These are phyloP conservation scores for Zaprionus davidi DNA, from an alignment of 1,140 invertebrate species.

Conservation along the genomic window DNA sequence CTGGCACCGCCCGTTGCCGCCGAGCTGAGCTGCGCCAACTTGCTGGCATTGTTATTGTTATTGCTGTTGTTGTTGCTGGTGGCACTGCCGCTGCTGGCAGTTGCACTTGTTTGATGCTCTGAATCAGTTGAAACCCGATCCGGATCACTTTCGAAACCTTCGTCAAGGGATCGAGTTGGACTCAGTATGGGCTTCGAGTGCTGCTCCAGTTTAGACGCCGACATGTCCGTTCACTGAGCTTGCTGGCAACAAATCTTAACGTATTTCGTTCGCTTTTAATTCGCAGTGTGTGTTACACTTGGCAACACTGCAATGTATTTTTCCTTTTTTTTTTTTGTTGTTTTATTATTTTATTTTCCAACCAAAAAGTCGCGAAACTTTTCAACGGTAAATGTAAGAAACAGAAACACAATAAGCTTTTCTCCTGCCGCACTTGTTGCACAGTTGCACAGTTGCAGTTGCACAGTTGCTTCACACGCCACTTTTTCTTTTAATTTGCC, in stretches of 20 bases:
- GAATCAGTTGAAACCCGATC: conserved; percentile 84
- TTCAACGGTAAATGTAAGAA: conserved; percentile 25
- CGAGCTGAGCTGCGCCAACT: conserved; percentile 78
- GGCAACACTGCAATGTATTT: conserved; percentile 33
- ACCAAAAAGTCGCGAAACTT: conserved; percentile 26
- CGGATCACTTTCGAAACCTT: conserved; percentile 85
- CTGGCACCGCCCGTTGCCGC: conserved; percentile 77
- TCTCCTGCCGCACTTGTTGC: conserved; percentile 29
- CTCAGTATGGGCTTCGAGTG: conserved; percentile 84
- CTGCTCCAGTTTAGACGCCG: conserved; percentile 80
- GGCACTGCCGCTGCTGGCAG: conserved; percentile 46
- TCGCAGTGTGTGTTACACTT: conserved; percentile 42
- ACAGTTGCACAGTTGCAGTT: conserved; percentile 44
- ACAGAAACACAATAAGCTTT: conserved; percentile 27
- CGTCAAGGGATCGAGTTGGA: conserved; percentile 84
- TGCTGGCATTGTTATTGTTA: conserved; percentile 73
- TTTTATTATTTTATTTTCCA: background rate
- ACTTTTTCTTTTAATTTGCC: conserved; percentile 64
- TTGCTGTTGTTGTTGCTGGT: conserved; percentile 42
- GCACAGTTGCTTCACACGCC: conserved; percentile 53
- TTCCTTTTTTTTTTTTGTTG: too few relatives aligned
- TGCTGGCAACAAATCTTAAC: conserved; percentile 13
- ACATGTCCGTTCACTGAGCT: conserved; percentile 44
- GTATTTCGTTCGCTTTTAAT: background rate
- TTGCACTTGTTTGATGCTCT: conserved; percentile 83